Conservation (phyloP, 2,888 invertebrate genomes). For the Enchytraeus crypticus region DNA sequence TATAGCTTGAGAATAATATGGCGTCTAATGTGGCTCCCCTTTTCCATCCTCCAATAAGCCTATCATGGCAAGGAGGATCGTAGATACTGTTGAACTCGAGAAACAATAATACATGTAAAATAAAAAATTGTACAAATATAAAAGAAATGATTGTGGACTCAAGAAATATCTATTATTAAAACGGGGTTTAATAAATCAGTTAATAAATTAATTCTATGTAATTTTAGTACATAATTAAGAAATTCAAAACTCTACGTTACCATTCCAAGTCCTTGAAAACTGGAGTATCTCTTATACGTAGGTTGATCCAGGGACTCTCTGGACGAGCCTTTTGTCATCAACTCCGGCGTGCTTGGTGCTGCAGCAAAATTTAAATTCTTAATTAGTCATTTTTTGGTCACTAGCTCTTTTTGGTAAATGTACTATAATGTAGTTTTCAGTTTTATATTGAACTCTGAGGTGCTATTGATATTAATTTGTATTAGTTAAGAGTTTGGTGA, state of each 20-base stretch:
- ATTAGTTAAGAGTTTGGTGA: too few species aligned
- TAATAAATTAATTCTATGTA: not conserved
- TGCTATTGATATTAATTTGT: too few species aligned
- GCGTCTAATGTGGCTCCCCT: too few species aligned
- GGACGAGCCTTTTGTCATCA: constrained; percentile 29
- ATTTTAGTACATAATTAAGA: not conserved
- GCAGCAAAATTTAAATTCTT: constrained; percentile 1
- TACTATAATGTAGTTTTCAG: too few species aligned
- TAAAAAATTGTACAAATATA: too few species aligned
- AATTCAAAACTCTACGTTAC: constrained; percentile 19
- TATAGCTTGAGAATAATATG: too few species aligned
- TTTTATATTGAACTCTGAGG: too few species aligned
- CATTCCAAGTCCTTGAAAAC: constrained; percentile 35
- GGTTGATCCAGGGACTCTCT: constrained; percentile 26
- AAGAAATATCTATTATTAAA: not conserved
- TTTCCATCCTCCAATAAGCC: too few species aligned
- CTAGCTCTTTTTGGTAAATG: not conserved
- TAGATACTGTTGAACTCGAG: too few species aligned
- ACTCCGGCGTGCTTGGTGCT: constrained; percentile 38
- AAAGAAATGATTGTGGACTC: not conserved
- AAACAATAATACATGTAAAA: too few species aligned
- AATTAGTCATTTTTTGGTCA: not conserved
- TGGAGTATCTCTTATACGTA: constrained; percentile 33
- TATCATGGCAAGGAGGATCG: too few species aligned
- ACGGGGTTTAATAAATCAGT: not conserved